phyloP scores from a whole-genome alignment of 2,113 vertebrate species.

The Prionailurus viverrinus region DNA sequence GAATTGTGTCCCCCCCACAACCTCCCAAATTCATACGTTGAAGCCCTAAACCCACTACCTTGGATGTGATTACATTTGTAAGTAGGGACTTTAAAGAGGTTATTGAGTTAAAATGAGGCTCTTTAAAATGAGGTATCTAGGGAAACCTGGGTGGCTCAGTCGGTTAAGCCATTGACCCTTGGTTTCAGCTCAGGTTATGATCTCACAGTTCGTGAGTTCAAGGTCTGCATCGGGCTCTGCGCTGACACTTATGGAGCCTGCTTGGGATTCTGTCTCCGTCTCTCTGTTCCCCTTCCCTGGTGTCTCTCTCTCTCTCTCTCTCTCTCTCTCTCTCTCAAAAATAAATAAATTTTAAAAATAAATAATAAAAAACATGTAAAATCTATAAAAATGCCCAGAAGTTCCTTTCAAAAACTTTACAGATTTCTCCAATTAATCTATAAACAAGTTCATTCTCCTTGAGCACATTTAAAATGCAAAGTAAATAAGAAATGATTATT shows the following conservation, averaged over 20 bases:
- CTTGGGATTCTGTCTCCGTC: no score
- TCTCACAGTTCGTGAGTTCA: no score
- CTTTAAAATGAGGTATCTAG: no score
- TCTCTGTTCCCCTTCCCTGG: no score
- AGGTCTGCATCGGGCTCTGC: no score
- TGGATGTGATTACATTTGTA: neutral
- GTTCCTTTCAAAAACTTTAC: neutral
- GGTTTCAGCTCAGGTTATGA: no score
- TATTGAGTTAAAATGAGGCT: neutral
- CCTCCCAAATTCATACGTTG: neutral
- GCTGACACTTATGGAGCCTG: no score
- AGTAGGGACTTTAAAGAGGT: neutral
- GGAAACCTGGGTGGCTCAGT: no score
- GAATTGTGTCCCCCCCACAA: neutral
- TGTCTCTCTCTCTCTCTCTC: no score
- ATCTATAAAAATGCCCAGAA: neutral
- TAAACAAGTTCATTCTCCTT: neutral
- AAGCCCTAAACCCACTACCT: neutral
- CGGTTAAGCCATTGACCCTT: no score
- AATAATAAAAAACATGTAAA: neutral
- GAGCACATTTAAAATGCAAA: neutral
- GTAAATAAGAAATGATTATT: constrained; percentile 34
- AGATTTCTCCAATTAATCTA: neutral
- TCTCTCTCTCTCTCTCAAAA: no score
- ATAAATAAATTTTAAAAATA: no score